Evolutionary conservation across 2,797 vertebrate species (phyloP).

Genomic region (Aeoliscus strigatus): DNA sequence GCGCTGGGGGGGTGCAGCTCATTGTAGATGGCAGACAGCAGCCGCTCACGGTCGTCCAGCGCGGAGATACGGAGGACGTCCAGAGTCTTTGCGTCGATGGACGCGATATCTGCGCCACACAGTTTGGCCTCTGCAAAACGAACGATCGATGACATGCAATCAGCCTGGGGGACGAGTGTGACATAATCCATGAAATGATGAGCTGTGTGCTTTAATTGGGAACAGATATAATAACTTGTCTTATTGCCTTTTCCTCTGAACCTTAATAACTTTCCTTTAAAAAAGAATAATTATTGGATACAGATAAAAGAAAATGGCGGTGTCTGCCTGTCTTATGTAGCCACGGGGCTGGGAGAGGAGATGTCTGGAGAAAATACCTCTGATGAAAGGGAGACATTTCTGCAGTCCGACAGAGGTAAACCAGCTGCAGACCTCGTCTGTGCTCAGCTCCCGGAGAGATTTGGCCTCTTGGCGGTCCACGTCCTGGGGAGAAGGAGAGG

Average conservation of each 20-base stretch:
- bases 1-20: conserved; percentile 69
- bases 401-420: conserved; percentile 69
- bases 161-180: neutral
- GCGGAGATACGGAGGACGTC: conserved; percentile 65
- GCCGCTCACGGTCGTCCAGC: conserved; percentile 66
- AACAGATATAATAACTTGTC: too few species aligned
- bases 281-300: conserved; percentile 11
- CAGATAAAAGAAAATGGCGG: conserved; percentile 10
- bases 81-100: conserved; percentile 65
- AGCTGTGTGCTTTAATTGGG: too few species aligned
- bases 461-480: conserved; percentile 55
- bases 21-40: conserved; percentile 74
- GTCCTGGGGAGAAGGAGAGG: conserved; percentile 51
- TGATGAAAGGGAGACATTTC: conserved; percentile 75
- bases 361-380: conserved; percentile 53
- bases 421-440: conserved; percentile 75
- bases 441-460: conserved; percentile 71
- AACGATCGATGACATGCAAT: conserved; percentile 8
- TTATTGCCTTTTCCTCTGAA: too few species aligned
- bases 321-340: conserved; percentile 12
- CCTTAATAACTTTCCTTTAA: too few species aligned
- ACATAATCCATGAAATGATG: too few species aligned
- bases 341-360: conserved; percentile 22
- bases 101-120: conserved; percentile 68
- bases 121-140: conserved; percentile 66